Base-by-base conservation (phyloP, 2,888 invertebrate species). In the Melanargia galathea region DNA sequence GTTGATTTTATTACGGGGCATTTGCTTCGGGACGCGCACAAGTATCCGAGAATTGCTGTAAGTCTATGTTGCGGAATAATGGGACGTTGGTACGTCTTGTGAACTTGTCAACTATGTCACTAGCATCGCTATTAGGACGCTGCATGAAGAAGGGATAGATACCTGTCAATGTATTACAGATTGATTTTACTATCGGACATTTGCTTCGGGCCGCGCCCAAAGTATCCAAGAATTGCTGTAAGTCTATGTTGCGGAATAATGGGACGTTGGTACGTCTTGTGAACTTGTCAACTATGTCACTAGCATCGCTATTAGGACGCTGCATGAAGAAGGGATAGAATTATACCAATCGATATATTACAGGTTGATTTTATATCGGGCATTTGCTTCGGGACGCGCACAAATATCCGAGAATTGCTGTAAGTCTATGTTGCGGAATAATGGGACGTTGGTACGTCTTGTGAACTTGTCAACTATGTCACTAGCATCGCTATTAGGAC, bases 1-100 rank as follows among this genome's bases (percentile, higher is more conserved):
- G 69, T 69, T 66, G 66, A 67, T 70, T 69, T 67, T 70, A 70
- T 69, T 70, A 65, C 45, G 55, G 59, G 54, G 59, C 67, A 64
- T 70, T 70, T 69, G 55, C 63, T 54, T 43, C 48, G 55, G 62
- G 38, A 63, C 49, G 60, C 58, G 55, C 52, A 62, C n/a, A 67
- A 66, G 61, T 66, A 62, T 63, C 49, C 56, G 57, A 46, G 43
- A 63, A 62, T 66, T 62, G 61, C 30, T 62, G 62, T 64, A 59
- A 64, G 60, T 60, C 64, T 63, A 46, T 62, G 51, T 22, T 30
- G 33, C 46, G 43, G 20, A 55, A 33, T 63, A 63, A 62, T 62
- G 49, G 48, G 48, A 51, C 11, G 22, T 22, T 24, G 18, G 43
- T n/a, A n/a, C 48, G 48, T 56, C 60, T 49, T 55, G 20, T 11